phyloP scores from a whole-genome alignment of 64 coral and sea anemone species.

The Orbicella faveolata region DNA sequence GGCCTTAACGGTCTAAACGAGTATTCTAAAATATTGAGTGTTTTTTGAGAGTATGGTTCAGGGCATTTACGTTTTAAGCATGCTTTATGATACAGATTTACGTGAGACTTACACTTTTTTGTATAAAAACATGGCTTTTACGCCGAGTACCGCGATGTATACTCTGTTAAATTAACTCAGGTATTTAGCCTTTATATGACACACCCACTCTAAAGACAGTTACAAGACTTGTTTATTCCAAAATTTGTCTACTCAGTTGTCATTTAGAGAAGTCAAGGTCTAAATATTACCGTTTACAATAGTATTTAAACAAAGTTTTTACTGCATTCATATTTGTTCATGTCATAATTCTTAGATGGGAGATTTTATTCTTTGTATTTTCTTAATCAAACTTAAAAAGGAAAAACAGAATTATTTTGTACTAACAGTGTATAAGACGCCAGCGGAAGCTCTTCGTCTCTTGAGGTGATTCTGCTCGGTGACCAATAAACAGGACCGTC shows the following conservation, averaged over 20 bases:
- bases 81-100: too few relatives aligned
- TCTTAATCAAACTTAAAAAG: not conserved
- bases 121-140: too few relatives aligned
- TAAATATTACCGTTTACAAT: not conserved
- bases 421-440: constrained; percentile 45
- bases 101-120: too few relatives aligned
- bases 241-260: not conserved
- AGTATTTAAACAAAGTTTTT: too few relatives aligned
- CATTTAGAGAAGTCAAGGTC: not conserved
- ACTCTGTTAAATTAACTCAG: too few relatives aligned
- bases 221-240: not conserved
- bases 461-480: constrained; percentile 23
- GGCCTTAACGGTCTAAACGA: too few relatives aligned
- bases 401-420: not conserved
- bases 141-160: too few relatives aligned
- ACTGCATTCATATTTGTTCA: not conserved
- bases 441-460: constrained; percentile 37
- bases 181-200: too few relatives aligned
- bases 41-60: too few relatives aligned
- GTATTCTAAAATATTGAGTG: too few relatives aligned
- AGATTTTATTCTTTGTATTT: not conserved
- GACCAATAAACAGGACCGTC: constrained; percentile 12
- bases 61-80: too few relatives aligned
- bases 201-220: not conserved
- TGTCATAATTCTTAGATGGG: not conserved